Conservation (phyloP, 2,797 vertebrate genomes). For the Spea hammondii region DNA sequence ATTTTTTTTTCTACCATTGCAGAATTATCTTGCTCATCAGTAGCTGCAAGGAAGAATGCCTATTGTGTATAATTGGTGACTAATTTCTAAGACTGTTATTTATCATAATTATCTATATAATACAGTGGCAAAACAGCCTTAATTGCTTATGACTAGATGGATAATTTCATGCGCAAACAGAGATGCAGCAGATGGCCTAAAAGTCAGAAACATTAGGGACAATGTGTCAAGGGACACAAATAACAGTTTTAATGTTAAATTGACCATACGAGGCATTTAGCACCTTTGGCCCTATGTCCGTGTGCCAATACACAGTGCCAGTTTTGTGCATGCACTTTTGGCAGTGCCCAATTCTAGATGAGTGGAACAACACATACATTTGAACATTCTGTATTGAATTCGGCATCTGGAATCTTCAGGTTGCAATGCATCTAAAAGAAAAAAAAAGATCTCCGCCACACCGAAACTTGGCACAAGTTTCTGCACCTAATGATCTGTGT, state of each 20-base stretch:
- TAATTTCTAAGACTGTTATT: constrained; percentile 71
- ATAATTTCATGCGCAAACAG: constrained; percentile 66
- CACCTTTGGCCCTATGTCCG: constrained; percentile 29
- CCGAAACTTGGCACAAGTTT: constrained; percentile 31
- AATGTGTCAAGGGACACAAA: constrained; percentile 36
- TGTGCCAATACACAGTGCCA: constrained; percentile 16
- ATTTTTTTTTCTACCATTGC: constrained; percentile 63
- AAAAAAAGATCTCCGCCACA: constrained; percentile 28
- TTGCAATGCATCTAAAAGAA: constrained; percentile 19
- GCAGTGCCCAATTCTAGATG: constrained; percentile 6
- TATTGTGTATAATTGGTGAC: constrained; percentile 70
- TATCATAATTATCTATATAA: constrained; percentile 77
- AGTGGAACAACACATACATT: constrained; percentile 26
- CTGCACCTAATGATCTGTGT: constrained; percentile 47
- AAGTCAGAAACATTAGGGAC: constrained; percentile 63
- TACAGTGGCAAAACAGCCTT: constrained; percentile 72
- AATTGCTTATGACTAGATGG: constrained; percentile 76
- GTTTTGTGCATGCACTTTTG: constrained; percentile 25
- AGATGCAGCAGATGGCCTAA: constrained; percentile 71
- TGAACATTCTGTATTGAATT: constrained; percentile 44
- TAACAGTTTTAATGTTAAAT: constrained; percentile 43
- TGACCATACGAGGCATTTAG: constrained; percentile 42
- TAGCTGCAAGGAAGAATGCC: constrained; percentile 68
- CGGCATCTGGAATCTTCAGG: constrained; percentile 27
- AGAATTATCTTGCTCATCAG: constrained; percentile 62